These are phyloP conservation scores for Unio delphinus DNA, from an alignment of 2,888 invertebrate species.

Conservation along the genomic window DNA sequence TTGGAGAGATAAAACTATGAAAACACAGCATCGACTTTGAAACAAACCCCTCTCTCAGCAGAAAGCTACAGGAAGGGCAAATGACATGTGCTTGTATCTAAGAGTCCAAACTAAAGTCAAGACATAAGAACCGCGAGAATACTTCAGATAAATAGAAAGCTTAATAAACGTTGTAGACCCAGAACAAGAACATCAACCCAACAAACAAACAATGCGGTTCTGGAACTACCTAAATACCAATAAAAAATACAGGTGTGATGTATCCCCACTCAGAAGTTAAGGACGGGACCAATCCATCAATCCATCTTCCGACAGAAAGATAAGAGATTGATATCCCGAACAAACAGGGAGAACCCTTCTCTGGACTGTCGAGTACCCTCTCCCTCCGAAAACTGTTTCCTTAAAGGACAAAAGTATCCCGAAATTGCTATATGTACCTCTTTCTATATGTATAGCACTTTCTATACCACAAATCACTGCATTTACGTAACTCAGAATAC, in stretches of 20 bases:
- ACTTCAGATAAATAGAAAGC: not conserved
- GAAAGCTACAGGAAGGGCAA: not conserved
- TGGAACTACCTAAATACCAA: constrained; percentile 14
- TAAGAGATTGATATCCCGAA: not conserved
- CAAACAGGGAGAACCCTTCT: not conserved
- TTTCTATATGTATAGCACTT: too few species aligned
- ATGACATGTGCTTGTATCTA: constrained; percentile 2
- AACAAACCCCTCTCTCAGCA: constrained; percentile 3
- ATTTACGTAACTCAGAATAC: too few species aligned
- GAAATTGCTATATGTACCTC: too few species aligned
- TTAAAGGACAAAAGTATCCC: too few species aligned
- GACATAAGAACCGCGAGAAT: constrained; percentile 4
- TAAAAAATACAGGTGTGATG: constrained; percentile 8
- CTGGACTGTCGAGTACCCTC: too few species aligned
- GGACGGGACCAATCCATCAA: constrained; percentile 13
- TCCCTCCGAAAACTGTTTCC: too few species aligned
- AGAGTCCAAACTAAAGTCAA: constrained; percentile 2
- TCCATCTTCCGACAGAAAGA: constrained; percentile 4
- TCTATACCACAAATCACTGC: too few species aligned
- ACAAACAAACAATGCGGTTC: constrained; percentile 8
- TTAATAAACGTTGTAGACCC: constrained; percentile 1
- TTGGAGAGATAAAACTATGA: constrained; percentile 7
- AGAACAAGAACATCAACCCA: not conserved
- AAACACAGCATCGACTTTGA: not conserved
- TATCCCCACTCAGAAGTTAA: constrained; percentile 2